phyloP scores from a whole-genome alignment of 2,113 vertebrate genomes.

The Turnix velox region DNA sequence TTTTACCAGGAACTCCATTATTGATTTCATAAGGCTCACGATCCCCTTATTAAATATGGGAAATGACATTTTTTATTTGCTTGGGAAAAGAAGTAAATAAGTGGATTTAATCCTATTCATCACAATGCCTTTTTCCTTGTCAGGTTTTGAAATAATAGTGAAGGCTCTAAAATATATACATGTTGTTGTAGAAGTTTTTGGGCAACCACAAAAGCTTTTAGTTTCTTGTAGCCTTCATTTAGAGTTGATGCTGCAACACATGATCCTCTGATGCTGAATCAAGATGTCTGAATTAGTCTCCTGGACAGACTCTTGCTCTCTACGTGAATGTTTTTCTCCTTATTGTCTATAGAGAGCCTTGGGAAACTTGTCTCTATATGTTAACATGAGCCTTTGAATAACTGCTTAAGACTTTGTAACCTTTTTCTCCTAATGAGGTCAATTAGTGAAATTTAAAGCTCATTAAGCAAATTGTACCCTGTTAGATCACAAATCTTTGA shows the following conservation, averaged over 20 bases:
- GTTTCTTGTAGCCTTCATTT: not conserved
- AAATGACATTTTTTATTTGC: not conserved
- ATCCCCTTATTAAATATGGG: not conserved
- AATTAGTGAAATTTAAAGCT: constrained; percentile 43
- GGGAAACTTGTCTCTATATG: not conserved
- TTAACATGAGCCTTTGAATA: not conserved
- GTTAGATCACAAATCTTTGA: not conserved
- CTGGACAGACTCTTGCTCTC: not conserved
- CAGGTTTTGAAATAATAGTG: not conserved
- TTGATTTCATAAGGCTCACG: not conserved
- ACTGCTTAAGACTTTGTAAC: constrained; percentile 7
- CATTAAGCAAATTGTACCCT: constrained; percentile 38
- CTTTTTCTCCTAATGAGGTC: constrained; percentile 22
- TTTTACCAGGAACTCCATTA: not conserved
- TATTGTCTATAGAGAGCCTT: not conserved
- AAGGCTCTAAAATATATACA: not conserved
- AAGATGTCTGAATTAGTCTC: not conserved
- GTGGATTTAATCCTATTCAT: not conserved
- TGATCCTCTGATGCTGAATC: not conserved
- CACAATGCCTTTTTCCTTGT: not conserved
- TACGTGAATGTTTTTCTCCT: not conserved
- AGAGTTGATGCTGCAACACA: not conserved
- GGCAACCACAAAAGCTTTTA: not conserved
- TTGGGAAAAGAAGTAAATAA: fast-evolving
- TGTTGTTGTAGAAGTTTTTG: not conserved